phyloP scores from a whole-genome alignment of 2,113 vertebrate species.

The Agelaius phoeniceus region DNA sequence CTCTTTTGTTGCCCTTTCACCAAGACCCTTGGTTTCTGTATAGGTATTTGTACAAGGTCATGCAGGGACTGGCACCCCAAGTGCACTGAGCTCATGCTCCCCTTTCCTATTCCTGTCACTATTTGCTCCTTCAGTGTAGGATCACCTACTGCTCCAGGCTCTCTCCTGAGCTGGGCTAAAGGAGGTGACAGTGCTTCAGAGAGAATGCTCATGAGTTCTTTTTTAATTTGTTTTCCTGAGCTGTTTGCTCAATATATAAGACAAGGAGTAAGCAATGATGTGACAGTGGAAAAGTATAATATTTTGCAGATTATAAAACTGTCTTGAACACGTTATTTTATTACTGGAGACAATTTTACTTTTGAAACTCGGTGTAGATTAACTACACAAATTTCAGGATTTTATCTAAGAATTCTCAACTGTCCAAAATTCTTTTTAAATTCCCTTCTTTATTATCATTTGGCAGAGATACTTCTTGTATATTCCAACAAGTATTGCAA shows the following conservation, averaged over 20 bases:
- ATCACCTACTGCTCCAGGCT: background rate
- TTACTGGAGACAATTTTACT: background rate
- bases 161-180: background rate
- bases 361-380: background rate
- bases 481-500: slow-evolving; percentile 60
- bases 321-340: background rate
- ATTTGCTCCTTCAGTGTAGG: background rate
- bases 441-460: slow-evolving; percentile 51
- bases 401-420: slow-evolving; percentile 54
- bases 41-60: background rate
- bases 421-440: slow-evolving; percentile 50
- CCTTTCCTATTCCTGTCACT: background rate
- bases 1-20: background rate
- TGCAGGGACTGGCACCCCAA: background rate
- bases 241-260: background rate
- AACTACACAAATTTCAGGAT: slow-evolving; percentile 21
- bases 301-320: slow-evolving; percentile 1
- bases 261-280: background rate
- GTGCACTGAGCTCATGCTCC: background rate
- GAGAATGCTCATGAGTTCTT: background rate
- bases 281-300: background rate
- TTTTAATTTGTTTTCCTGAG: background rate
- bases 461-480: slow-evolving; percentile 32
- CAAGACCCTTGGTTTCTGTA: background rate
- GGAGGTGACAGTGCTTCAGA: background rate